Base-by-base conservation (phyloP, 2,113 vertebrate species). In the Bubo blakistoni region DNA sequence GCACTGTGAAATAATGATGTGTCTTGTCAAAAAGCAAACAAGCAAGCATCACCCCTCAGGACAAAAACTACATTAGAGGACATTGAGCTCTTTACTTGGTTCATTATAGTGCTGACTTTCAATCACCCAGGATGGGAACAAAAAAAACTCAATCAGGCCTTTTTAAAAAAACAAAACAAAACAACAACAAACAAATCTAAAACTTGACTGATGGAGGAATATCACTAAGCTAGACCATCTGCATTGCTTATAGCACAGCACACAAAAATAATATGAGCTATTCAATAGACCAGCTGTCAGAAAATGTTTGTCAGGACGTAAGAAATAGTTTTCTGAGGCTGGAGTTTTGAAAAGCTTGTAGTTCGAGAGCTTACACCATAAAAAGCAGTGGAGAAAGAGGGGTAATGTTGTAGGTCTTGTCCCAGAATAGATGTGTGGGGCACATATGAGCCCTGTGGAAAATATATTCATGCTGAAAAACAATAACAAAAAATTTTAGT, bases 51-150 rank as follows among this genome's bases (percentile, higher is more conserved):
- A 87, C 90, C 94, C 84, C 86, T 96, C 80, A 95, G 96, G 94
- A 92, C 93, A 96, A 92, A 97, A 96, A 92, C 72, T 61, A 90
- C 90, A 92, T 95, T 96, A 96, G 84, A 94, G 81, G 81, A 95
- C 94, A 83, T 6, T 51, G 88, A 97, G 81, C 86, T 86, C 88
- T 97, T 96, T 92, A 92, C 80, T 96, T 93, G 80, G 42, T 91
- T 97, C 92, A 94, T 97, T 95, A 94, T 34, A 8, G 70, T 83
- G 80, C 89, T 95, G 91, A 86, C 82, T 89, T 97, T 96, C 90
- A 94, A 90, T 97, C 96, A 94, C 15, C 9, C 80, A 58, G 44
- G 73, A 92, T 36, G 36, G 44, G 59, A 87, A 61, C 5, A 85
- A 84, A 90, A 87, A 71, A 42, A 90, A 91, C 74, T 94, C 91